These are phyloP conservation scores for Dasypogon diadema DNA, from an alignment of 2,888 invertebrate genomes.

Conservation along the genomic window DNA sequence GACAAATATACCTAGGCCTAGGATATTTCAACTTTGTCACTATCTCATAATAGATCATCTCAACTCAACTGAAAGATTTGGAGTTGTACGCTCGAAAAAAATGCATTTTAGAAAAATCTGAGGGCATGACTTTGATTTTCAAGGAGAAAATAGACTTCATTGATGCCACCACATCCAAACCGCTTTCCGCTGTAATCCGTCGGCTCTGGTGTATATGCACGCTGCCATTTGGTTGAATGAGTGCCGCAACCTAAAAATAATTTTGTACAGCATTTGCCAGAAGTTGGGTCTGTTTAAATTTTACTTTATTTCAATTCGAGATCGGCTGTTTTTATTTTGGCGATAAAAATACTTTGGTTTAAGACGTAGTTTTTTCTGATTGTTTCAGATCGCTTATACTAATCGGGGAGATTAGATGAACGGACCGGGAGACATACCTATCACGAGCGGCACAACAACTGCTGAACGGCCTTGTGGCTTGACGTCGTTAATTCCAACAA, in stretches of 20 bases:
- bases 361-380: constrained; percentile 23
- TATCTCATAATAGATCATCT: no score
- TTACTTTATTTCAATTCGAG: constrained; percentile 26
- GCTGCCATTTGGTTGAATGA: constrained; percentile 13
- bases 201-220: constrained; percentile 8
- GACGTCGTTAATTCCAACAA: constrained; percentile 75
- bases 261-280: constrained; percentile 8
- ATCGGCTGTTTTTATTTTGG: constrained; percentile 21
- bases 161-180: constrained; percentile 13
- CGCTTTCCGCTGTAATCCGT: neutral
- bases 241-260: constrained; percentile 24
- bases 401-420: constrained; percentile 64
- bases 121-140: constrained; percentile 25
- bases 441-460: constrained; percentile 63
- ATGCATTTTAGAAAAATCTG: neutral
- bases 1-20: no score
- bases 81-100: no score
- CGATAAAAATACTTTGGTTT: constrained; percentile 22
- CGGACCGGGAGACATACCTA: constrained; percentile 66
- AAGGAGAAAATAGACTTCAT: constrained; percentile 16
- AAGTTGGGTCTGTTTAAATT: neutral
- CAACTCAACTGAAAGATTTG: no score
- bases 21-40: no score
- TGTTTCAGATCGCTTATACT: constrained; percentile 12
- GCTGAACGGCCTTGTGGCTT: constrained; percentile 76